Base-by-base conservation (phyloP, 2,888 invertebrate genomes). In the Pyrgus malvae region DNA sequence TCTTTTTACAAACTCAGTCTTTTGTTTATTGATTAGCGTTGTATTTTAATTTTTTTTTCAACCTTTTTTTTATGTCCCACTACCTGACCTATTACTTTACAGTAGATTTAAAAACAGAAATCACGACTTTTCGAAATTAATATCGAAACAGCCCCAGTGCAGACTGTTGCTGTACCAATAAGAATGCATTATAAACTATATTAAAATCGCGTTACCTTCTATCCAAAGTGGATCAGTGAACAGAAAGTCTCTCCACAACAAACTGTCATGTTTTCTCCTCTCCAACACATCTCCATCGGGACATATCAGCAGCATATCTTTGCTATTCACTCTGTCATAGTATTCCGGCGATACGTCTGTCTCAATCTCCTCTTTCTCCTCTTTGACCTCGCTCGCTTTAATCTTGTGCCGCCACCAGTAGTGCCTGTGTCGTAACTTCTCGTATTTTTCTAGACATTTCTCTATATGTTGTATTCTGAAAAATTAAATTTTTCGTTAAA, bases 211-310 rank as follows among this genome's bases (percentile, higher is more conserved):
- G 51, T 62, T 64, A 89, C 90, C 88, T 70, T 70, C 67, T 42
- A 70, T 62, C 85, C 88, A 88, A 38, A 83, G 59, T 0, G 82
- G 74, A 63, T 91, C 86, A 0, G 87, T 85, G 49, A 91, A 91
- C 58, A 91, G 55, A 31, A 91, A 53, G 9, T 82, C 85, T 2
- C 66, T 77, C 91, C 91, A 91, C 58, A 86, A 25, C 33, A 70
- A 58, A 41, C 83, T 78, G 53, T 90, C 89, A 5, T 73, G 70
- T 62, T 82, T 87, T 50, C 79, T 76, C 50, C 69, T 67, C 42
- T 67, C 73, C 61, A 91, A 61, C 0, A 76, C 66, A 53, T 88
- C 85, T 0, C 88, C 88, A 50, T 84, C 77, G 0, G 89, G 90
- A 56, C 90, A 88, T 16, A 91, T 57, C 7, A 86, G 62, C 53